Evolutionary conservation across 2,113 vertebrate genomes (phyloP).

Genomic region (Ochotona curzoniae): DNA sequence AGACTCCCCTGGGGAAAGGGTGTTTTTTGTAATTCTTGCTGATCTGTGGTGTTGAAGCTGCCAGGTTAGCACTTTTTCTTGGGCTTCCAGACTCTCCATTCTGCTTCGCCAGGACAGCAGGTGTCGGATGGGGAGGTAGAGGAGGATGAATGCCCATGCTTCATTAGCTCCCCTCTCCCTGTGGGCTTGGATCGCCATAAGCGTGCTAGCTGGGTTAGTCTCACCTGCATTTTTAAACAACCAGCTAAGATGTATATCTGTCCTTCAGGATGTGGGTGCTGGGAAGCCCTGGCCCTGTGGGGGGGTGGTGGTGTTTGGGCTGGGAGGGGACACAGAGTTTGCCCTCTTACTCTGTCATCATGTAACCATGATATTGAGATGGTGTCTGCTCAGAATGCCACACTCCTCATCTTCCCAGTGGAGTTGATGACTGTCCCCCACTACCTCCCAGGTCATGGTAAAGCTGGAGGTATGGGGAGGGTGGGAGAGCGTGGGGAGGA

Average conservation of each 20-base stretch:
- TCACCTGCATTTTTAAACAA: neutral
- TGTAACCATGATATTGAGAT: neutral
- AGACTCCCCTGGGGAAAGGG: neutral
- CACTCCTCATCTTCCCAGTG: neutral
- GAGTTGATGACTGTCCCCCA: rapidly evolving
- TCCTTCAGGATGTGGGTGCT: no score
- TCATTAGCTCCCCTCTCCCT: neutral
- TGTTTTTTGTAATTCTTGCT: neutral
- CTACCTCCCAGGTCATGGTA: neutral
- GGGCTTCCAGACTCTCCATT: neutral
- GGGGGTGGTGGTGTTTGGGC: neutral
- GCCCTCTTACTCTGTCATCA: neutral
- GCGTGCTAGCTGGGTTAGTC: neutral
- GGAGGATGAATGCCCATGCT: neutral
- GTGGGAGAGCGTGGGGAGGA: neutral
- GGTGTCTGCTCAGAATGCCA: neutral
- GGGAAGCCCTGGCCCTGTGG: neutral
- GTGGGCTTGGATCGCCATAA: neutral
- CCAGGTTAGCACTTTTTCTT: neutral
- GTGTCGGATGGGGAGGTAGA: neutral
- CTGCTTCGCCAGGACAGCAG: neutral
- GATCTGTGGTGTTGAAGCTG: rapidly evolving
- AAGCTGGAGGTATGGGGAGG: no score
- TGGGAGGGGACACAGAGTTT: neutral
- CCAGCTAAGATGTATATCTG: no score